Evolutionary conservation across 2,888 invertebrate genomes (phyloP).

Genomic region (Criorhina ranunculi): DNA sequence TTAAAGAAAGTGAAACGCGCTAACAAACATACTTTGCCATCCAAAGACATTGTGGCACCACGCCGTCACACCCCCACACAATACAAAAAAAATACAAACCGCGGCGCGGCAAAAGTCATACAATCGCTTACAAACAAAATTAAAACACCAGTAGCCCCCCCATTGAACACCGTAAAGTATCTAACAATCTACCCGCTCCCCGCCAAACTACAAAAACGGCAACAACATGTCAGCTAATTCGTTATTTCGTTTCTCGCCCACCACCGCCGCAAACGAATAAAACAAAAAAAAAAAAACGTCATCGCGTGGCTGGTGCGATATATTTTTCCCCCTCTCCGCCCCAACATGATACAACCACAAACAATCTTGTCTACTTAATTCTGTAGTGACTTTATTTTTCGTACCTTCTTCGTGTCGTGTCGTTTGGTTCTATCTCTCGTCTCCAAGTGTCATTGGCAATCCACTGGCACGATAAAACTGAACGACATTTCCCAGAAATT

Average conservation of each 20-base stretch:
- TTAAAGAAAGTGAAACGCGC: slow-evolving; percentile 59
- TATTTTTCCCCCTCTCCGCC: slow-evolving; percentile 25
- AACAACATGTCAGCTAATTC: slow-evolving; percentile 56
- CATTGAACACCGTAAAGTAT: slow-evolving; percentile 12
- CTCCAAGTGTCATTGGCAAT: slow-evolving; percentile 46
- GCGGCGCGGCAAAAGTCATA: neutral
- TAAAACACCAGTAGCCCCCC: slow-evolving; percentile 35
- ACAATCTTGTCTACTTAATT: slow-evolving; percentile 49
- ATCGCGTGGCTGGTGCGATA: slow-evolving; percentile 32
- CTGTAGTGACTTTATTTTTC: slow-evolving; percentile 61
- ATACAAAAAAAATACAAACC: neutral
- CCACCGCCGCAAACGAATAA: slow-evolving; percentile 5
- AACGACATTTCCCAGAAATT: slow-evolving; percentile 60
- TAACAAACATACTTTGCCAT: slow-evolving; percentile 43
- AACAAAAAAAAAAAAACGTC: slow-evolving; percentile 45
- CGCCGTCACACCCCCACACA: slow-evolving; percentile 57
- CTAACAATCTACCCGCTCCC: slow-evolving; percentile 21
- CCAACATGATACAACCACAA: slow-evolving; percentile 42
- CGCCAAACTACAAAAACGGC: slow-evolving; percentile 27
- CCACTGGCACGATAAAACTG: slow-evolving; percentile 42
- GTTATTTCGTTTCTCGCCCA: slow-evolving; percentile 44
- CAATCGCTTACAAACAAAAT: slow-evolving; percentile 4
- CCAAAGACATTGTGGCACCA: slow-evolving; percentile 61
- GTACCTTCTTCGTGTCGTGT: slow-evolving; percentile 26
- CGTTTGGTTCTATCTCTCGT: neutral